These are phyloP conservation scores for Daktulosphaira vitifoliae DNA, from an alignment of 1,140 invertebrate species.

Conservation along the genomic window DNA sequence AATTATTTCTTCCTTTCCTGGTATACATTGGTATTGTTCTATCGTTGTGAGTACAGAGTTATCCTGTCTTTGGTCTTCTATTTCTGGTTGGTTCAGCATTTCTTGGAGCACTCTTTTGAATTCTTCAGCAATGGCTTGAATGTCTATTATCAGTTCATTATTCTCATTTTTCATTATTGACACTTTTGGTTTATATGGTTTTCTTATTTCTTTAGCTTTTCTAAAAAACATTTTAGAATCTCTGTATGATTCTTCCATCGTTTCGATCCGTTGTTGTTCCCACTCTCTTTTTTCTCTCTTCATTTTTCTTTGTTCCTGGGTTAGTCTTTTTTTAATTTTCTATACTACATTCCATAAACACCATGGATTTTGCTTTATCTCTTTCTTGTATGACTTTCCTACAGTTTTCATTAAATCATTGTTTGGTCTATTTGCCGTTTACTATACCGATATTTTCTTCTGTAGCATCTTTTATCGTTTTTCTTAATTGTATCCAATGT, in stretches of 20 bases:
- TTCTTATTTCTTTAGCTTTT: not conserved
- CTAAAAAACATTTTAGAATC: not conserved
- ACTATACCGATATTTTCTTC: not conserved
- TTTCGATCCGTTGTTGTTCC: no score
- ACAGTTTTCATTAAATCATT: not conserved
- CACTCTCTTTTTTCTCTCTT: not conserved
- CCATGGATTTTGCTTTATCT: not conserved
- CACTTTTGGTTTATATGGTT: slow-evolving; percentile 2
- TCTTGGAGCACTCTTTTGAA: not conserved
- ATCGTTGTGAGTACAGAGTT: not conserved
- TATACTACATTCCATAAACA: not conserved
- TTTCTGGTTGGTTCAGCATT: not conserved
- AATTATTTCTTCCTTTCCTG: not conserved
- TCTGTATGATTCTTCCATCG: not conserved
- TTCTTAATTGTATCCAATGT: not conserved
- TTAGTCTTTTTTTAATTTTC: not conserved
- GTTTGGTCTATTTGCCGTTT: not conserved
- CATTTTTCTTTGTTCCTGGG: no score
- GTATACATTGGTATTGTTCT: not conserved
- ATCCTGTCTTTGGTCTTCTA: not conserved
- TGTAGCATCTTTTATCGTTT: not conserved
- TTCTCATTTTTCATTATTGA: not conserved
- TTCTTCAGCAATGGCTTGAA: not conserved
- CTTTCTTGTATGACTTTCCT: not conserved
- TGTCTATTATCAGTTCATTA: not conserved